phyloP scores from a whole-genome alignment of 2,113 vertebrate species.

The Hemibates koningsi region DNA sequence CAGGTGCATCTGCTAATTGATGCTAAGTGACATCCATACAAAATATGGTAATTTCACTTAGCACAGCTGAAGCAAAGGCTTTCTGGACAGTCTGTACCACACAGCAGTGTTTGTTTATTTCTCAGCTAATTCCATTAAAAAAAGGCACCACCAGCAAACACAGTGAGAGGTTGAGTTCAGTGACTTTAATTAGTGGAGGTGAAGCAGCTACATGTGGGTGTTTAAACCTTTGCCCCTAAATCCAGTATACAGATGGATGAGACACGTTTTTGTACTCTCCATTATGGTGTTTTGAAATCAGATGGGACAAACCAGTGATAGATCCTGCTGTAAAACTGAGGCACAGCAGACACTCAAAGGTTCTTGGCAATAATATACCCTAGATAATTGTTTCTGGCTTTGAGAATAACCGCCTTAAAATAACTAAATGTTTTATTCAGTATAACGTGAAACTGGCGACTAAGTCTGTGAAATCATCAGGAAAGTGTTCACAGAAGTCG shows the following conservation, averaged over 20 bases:
- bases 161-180: not conserved
- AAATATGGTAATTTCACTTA: not conserved
- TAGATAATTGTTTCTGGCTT: not conserved
- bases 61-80: not conserved
- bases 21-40: not conserved
- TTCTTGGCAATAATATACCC: not conserved
- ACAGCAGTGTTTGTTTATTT: not conserved
- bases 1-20: not conserved
- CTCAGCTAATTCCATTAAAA: not conserved
- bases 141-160: not conserved
- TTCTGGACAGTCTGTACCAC: not conserved
- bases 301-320: not conserved
- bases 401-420: not conserved
- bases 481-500: not conserved
- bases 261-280: not conserved
- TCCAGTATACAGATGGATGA: not conserved
- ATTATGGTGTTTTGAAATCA: not conserved
- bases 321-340: not conserved
- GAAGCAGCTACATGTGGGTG: not conserved
- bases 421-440: not conserved
- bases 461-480: not conserved
- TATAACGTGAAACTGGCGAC: not conserved
- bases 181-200: not conserved
- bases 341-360: not conserved
- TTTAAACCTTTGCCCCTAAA: not conserved